These are phyloP conservation scores for Clunio marinus DNA, from an alignment of 2,888 invertebrate genomes.

Conservation along the genomic window DNA sequence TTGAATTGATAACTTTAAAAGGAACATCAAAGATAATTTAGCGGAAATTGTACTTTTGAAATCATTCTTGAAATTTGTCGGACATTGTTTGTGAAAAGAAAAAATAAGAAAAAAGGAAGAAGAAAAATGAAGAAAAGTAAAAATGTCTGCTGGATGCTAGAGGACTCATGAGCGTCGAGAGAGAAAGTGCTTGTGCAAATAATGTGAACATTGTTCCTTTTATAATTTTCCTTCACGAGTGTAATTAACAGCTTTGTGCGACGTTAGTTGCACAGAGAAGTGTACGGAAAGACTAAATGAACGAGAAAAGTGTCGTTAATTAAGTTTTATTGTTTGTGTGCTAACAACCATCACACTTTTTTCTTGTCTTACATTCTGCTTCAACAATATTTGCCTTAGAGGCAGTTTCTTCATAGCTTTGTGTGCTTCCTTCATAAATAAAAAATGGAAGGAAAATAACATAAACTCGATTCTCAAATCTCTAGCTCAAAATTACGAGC, in stretches of 20 bases:
- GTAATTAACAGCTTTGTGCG: constrained; percentile 9
- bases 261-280: constrained; percentile 7
- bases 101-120: constrained; percentile 8
- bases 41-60: neutral
- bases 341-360: neutral
- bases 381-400: neutral
- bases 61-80: neutral
- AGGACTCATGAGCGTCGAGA: neutral
- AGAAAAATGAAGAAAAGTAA: constrained; percentile 26
- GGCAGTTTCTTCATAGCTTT: neutral
- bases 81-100: constrained; percentile 13
- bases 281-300: neutral
- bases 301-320: constrained; percentile 15
- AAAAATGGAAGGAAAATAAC: too few species aligned
- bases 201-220: neutral
- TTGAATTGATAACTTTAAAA: too few species aligned
- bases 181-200: constrained; percentile 16
- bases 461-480: too few species aligned
- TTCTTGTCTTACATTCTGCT: neutral
- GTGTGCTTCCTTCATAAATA: too few species aligned
- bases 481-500: too few species aligned
- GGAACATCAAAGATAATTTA: neutral
- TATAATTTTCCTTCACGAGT: neutral
- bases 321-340: constrained; percentile 1
- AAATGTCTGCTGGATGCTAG: constrained; percentile 32